phyloP scores from a whole-genome alignment of 2,888 invertebrate species.

The Liodrosophila aerea region DNA sequence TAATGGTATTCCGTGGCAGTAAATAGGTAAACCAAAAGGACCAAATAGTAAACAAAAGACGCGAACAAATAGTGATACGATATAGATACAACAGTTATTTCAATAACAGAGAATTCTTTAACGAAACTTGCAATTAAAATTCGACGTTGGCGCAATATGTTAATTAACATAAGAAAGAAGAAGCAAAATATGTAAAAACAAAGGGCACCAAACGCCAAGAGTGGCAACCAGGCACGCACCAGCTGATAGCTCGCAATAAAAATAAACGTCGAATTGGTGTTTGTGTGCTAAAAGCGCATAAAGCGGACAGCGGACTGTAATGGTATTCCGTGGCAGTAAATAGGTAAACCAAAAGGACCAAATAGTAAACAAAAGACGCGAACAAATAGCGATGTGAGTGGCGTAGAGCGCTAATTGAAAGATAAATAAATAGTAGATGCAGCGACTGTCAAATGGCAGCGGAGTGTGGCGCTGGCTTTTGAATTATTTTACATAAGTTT shows the following conservation, averaged over 20 bases:
- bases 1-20: slow-evolving; percentile 27
- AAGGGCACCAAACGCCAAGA: too few relatives aligned
- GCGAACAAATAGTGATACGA: not conserved
- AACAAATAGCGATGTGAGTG: not conserved
- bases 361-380: not conserved
- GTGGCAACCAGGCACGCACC: slow-evolving; percentile 26
- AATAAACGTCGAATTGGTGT: slow-evolving; percentile 53
- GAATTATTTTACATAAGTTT: slow-evolving; percentile 1
- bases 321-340: slow-evolving; percentile 25
- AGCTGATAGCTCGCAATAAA: slow-evolving; percentile 48
- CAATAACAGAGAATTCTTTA: too few relatives aligned
- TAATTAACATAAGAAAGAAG: too few relatives aligned
- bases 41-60: not conserved
- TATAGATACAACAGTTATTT: too few relatives aligned
- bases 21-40: slow-evolving; percentile 37
- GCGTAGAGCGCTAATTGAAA: too few relatives aligned
- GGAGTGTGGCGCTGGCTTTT: slow-evolving; percentile 3
- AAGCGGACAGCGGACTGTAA: slow-evolving; percentile 32
- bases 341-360: slow-evolving; percentile 29
- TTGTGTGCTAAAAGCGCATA: slow-evolving; percentile 27
- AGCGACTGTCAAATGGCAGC: too few relatives aligned
- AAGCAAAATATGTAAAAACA: too few relatives aligned
- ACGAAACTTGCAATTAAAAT: too few relatives aligned
- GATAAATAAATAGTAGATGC: too few relatives aligned
- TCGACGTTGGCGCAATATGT: too few relatives aligned